phyloP scores from a whole-genome alignment of 1,140 invertebrate species.

The Zophobas morio region DNA sequence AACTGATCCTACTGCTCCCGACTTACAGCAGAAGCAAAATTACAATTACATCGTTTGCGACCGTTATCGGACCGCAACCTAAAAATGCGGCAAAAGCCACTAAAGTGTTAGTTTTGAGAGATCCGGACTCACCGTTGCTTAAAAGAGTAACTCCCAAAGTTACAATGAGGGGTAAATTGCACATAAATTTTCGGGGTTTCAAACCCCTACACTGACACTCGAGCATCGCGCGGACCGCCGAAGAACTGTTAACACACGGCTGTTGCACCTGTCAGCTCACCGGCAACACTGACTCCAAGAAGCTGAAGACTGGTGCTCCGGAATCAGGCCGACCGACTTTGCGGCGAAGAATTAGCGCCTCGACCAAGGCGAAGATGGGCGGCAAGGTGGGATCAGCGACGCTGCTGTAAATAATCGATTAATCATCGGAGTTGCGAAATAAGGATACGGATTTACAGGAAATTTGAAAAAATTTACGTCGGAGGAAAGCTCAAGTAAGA shows the following conservation, averaged over 20 bases:
- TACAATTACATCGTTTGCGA: constrained; percentile 35
- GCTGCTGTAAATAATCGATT: constrained; percentile 30
- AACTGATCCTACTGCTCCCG: background rate
- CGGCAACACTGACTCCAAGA: constrained; percentile 51
- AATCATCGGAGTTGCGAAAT: constrained; percentile 16
- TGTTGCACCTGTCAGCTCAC: constrained; percentile 52
- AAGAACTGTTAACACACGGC: constrained; percentile 43
- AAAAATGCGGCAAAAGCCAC: constrained; percentile 47
- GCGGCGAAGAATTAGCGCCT: constrained; percentile 39
- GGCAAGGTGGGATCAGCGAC: constrained; percentile 37
- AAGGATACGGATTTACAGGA: constrained; percentile 1
- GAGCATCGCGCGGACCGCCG: constrained; percentile 39
- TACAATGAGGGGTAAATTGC: constrained; percentile 5
- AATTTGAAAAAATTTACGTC: background rate
- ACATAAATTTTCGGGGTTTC: constrained; percentile 5
- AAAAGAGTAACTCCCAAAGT: constrained; percentile 3
- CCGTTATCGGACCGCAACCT: constrained; percentile 46
- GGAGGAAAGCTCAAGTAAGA: no score
- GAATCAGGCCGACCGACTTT: constrained; percentile 53
- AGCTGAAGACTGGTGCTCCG: constrained; percentile 47
- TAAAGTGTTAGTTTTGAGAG: constrained; percentile 3
- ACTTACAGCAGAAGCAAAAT: constrained; percentile 31
- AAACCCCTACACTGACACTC: constrained; percentile 42
- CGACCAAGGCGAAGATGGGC: constrained; percentile 39
- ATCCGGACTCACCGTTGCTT: constrained; percentile 19